These are phyloP conservation scores for Microplitis manilae DNA, from an alignment of 2,888 invertebrate genomes.

Conservation along the genomic window DNA sequence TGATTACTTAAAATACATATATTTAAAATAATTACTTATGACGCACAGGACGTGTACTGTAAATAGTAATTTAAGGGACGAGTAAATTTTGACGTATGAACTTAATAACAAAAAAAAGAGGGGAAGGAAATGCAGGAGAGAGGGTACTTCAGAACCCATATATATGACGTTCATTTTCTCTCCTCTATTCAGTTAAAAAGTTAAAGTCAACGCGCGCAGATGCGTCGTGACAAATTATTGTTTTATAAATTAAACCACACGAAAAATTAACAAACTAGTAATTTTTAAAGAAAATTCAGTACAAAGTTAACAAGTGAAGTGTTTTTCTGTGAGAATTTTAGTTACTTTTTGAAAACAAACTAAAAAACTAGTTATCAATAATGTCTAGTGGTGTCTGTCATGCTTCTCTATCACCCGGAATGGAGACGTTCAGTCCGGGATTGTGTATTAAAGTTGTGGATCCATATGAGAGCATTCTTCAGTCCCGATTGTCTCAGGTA, in stretches of 20 bases:
- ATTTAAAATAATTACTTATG: too few species aligned
- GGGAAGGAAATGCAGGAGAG: slow-evolving; percentile 25
- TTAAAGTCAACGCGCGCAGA: slow-evolving; percentile 16
- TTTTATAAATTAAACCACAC: not conserved
- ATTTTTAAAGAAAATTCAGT: not conserved
- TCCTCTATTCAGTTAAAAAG: slow-evolving; percentile 54
- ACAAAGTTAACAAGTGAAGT: not conserved
- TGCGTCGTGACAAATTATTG: not conserved
- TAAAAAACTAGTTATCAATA: slow-evolving; percentile 37
- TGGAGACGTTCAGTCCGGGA: slow-evolving; percentile 73
- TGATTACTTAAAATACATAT: too few species aligned
- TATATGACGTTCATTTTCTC: slow-evolving; percentile 59
- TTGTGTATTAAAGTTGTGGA: slow-evolving; percentile 77
- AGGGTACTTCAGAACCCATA: slow-evolving; percentile 53
- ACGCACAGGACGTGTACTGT: too few species aligned
- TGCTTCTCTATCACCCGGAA: slow-evolving; percentile 66
- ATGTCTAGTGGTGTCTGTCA: slow-evolving; percentile 70
- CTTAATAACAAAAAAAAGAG: slow-evolving; percentile 1
- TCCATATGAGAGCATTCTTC: slow-evolving; percentile 77
- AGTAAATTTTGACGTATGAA: too few species aligned
- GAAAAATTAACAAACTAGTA: not conserved
- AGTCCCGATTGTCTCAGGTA: slow-evolving; percentile 74
- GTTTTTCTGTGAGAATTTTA: not conserved
- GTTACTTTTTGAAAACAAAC: not conserved
- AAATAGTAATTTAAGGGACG: too few species aligned